Conservation (phyloP, 2,113 vertebrate species). For the Neomonachus schauinslandi region DNA sequence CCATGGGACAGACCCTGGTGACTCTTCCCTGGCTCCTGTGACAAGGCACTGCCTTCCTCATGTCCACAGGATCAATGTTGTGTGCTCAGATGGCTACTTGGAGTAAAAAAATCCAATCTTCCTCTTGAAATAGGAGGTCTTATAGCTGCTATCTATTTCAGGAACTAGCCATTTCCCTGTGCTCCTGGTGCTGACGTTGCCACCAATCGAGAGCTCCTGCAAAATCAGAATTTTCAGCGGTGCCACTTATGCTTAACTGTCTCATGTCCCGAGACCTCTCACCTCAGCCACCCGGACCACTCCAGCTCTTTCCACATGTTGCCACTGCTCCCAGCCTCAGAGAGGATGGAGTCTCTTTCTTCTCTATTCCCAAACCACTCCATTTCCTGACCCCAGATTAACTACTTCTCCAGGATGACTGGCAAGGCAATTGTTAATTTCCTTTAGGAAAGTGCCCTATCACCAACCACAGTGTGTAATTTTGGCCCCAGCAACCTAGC, state of each 20-base stretch:
- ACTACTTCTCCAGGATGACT: not conserved
- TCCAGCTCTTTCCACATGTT: not conserved
- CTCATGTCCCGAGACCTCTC: too few relatives aligned
- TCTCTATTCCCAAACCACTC: not conserved
- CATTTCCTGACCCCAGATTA: not conserved
- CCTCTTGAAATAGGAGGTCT: not conserved
- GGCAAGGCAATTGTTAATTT: not conserved
- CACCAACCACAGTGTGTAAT: not conserved
- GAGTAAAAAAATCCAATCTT: not conserved
- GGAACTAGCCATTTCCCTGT: not conserved
- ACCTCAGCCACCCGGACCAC: too few relatives aligned
- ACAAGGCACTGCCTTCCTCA: not conserved
- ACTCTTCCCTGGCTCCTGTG: accelerated
- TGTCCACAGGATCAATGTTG: not conserved
- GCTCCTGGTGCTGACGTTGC: not conserved
- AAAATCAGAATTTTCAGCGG: not conserved
- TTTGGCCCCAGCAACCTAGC: not conserved
- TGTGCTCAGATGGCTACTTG: not conserved
- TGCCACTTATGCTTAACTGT: not conserved
- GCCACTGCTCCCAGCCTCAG: not conserved
- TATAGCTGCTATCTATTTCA: not conserved
- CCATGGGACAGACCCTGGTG: not conserved
- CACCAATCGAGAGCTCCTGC: not conserved
- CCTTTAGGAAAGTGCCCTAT: not conserved
- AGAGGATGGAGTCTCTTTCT: not conserved